Evolutionary conservation across 2,888 invertebrate species (phyloP).

Genomic region (Byasa hedistus): DNA sequence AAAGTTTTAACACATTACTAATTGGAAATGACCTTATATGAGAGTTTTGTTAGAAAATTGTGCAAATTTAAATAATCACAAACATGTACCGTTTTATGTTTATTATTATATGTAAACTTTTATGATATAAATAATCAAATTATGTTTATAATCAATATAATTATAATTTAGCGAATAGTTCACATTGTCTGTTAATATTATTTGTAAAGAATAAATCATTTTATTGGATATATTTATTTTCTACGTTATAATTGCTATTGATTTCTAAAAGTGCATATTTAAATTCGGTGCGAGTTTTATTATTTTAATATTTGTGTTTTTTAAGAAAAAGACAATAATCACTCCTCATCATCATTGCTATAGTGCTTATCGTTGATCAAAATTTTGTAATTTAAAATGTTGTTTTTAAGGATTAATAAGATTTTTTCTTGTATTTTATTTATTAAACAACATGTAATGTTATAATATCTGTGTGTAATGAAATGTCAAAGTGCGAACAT

Average conservation of each 20-base stretch:
- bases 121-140: too few species aligned
- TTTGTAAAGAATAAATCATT: too few species aligned
- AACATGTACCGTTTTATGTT: too few species aligned
- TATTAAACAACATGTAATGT: too few species aligned
- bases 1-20: neutral
- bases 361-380: neutral
- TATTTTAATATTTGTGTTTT: neutral
- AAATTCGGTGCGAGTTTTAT: constrained; percentile 2
- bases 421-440: too few species aligned
- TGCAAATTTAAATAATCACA: neutral
- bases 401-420: too few species aligned
- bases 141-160: too few species aligned
- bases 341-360: neutral
- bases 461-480: too few species aligned
- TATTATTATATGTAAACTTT: too few species aligned
- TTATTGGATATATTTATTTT: neutral
- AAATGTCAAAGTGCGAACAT: neutral
- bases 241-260: neutral
- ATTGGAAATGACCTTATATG: neutral
- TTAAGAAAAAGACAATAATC: neutral
- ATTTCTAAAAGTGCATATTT: constrained; percentile 1
- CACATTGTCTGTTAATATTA: too few species aligned
- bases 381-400: too few species aligned
- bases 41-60: neutral
- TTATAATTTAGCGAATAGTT: too few species aligned